Evolutionary conservation across 2,888 invertebrate species (phyloP).

Genomic region (Mythimna lalbum): DNA sequence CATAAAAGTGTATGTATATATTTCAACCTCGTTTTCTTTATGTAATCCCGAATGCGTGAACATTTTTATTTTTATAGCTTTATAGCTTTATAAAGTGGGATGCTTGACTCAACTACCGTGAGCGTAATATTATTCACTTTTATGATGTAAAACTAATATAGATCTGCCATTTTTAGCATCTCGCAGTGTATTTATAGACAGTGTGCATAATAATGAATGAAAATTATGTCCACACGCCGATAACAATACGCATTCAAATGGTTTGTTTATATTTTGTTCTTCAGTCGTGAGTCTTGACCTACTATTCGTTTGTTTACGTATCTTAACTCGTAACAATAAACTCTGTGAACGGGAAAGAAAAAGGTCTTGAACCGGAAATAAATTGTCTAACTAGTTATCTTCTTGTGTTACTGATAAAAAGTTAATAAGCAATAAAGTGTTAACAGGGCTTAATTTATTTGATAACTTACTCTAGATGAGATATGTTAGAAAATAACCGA

Average conservation of each 20-base stretch:
- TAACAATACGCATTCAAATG: conserved; percentile 44
- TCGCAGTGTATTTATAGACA: conserved; percentile 12
- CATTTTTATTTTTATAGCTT: conserved; percentile 29
- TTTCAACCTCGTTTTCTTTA: conserved; percentile 25
- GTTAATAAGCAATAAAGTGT: conserved; percentile 2
- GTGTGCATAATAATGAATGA: conserved; percentile 29
- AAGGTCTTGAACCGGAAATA: conserved; percentile 9
- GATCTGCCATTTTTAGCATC: conserved; percentile 27
- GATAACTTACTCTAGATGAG: neutral
- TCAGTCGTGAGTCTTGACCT: conserved; percentile 47
- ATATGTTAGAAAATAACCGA: neutral
- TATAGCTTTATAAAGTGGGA: conserved; percentile 21
- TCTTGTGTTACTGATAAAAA: conserved; percentile 3
- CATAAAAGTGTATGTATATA: neutral
- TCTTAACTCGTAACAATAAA: conserved; percentile 29
- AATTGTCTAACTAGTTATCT: conserved; percentile 8
- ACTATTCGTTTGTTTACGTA: conserved; percentile 29
- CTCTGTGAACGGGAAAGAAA: conserved; percentile 24
- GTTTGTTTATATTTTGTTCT: conserved; percentile 42
- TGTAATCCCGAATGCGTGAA: conserved; percentile 6
- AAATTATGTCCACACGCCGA: conserved; percentile 11
- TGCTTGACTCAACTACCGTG: conserved; percentile 5
- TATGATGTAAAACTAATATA: conserved; percentile 17
- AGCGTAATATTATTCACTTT: conserved; percentile 9
- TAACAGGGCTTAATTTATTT: neutral